phyloP scores from a whole-genome alignment of 30 jellyfish, hydroid and myxozoan genomes.

The Turritopsis dohrnii region DNA sequence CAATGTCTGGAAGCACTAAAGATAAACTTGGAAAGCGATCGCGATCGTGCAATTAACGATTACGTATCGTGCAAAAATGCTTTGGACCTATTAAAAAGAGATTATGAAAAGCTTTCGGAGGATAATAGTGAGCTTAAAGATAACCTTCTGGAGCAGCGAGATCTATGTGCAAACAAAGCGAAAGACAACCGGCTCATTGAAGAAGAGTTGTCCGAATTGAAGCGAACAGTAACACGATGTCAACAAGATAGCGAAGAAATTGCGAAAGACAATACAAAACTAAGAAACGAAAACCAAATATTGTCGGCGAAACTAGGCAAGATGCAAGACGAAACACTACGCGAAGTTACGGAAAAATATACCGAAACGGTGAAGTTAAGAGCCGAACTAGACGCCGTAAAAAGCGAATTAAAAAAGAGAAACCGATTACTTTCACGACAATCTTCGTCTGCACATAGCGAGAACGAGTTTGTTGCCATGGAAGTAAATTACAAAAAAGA shows the following conservation, averaged over 20 bases:
- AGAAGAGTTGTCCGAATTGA: constrained; percentile 10
- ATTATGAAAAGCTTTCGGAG: not conserved
- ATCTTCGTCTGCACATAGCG: constrained; percentile 16
- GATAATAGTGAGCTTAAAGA: not conserved
- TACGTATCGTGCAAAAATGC: not conserved
- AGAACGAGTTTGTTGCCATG: constrained; percentile 9
- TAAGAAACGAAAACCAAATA: constrained; percentile 6
- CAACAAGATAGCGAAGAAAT: not conserved
- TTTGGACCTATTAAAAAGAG: not conserved
- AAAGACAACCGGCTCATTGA: not conserved
- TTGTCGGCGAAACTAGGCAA: constrained; percentile 1
- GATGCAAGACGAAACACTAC: constrained; percentile 12
- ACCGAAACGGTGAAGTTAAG: constrained; percentile 14
- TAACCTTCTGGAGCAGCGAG: not conserved
- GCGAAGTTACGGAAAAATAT: constrained; percentile 16
- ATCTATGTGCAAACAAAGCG: not conserved
- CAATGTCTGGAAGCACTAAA: constrained; percentile 19
- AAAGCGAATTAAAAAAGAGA: constrained; percentile 3
- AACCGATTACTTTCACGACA: not conserved
- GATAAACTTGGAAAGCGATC: constrained; percentile 11
- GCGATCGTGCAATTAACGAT: constrained; percentile 10
- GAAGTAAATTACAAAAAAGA: constrained; percentile 10
- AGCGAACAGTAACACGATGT: not conserved
- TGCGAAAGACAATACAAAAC: not conserved
- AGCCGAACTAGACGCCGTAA: constrained; percentile 25